Conservation (phyloP, 2,113 vertebrate species). For the Chelonoidis abingdonii region DNA sequence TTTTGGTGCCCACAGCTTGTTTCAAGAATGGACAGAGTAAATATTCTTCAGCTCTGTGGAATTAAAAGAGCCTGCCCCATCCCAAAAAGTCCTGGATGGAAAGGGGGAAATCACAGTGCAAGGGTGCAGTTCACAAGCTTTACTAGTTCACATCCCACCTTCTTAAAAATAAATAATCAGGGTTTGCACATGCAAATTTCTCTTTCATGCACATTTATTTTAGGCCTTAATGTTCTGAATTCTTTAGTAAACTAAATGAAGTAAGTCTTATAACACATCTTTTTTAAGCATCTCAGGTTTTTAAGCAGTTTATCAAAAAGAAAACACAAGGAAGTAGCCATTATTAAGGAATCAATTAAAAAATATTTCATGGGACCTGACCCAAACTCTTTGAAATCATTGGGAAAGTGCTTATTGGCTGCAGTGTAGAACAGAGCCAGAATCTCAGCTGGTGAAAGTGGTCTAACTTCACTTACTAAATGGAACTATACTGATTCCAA, state of each 20-base stretch:
- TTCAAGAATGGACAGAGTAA: not conserved
- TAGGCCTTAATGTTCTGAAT: not conserved
- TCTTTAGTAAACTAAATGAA: not conserved
- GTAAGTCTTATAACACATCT: not conserved
- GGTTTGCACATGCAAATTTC: not conserved
- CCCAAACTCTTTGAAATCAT: not conserved
- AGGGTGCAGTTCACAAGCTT: not conserved
- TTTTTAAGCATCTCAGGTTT: not conserved
- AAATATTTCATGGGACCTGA: not conserved
- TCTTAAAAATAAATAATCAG: not conserved
- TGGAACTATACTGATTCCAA: not conserved
- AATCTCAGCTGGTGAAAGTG: not conserved
- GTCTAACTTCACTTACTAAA: not conserved
- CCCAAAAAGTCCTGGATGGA: not conserved
- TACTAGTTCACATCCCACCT: not conserved
- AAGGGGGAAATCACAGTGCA: not conserved
- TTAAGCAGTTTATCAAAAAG: not conserved
- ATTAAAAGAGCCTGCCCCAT: not conserved
- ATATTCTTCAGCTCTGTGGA: not conserved
- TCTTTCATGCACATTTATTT: not conserved
- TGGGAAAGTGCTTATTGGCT: not conserved
- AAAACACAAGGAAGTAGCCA: not conserved
- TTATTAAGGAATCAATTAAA: not conserved
- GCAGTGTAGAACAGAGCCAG: not conserved
- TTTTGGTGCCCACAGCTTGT: not conserved